Evolutionary conservation across 2,113 vertebrate species (phyloP).

Genomic region (Bujurquina vittata): DNA sequence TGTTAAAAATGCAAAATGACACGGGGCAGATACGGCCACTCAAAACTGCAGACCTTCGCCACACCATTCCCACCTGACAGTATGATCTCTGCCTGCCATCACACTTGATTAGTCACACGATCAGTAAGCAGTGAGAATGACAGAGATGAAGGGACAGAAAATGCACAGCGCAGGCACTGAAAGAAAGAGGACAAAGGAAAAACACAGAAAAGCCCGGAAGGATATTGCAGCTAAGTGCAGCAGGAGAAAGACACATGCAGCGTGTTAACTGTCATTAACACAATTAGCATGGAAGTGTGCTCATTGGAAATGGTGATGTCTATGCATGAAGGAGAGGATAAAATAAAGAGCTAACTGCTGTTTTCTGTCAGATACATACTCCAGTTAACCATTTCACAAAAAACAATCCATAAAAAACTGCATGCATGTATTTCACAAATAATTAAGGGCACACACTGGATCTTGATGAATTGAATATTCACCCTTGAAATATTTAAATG

Average conservation of each 20-base stretch:
- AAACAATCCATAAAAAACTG: not conserved
- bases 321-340: not conserved
- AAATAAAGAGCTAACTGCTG: not conserved
- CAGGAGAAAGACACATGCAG: not conserved
- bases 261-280: not conserved
- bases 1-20: not conserved
- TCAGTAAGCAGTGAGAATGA: not conserved
- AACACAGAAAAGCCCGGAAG: not conserved
- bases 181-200: not conserved
- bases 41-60: not conserved
- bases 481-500: too few species aligned
- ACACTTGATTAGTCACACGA: not conserved
- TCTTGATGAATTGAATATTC: too few species aligned
- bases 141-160: not conserved
- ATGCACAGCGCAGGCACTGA: not conserved
- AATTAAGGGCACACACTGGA: too few species aligned
- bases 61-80: not conserved
- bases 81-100: slow-evolving; percentile 16
- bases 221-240: not conserved
- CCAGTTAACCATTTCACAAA: not conserved
- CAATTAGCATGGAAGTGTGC: not conserved
- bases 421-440: not conserved
- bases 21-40: not conserved
- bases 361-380: not conserved
- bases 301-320: not conserved